Conservation (phyloP, 2,113 vertebrate species). For the Ancistrus triradiatus region DNA sequence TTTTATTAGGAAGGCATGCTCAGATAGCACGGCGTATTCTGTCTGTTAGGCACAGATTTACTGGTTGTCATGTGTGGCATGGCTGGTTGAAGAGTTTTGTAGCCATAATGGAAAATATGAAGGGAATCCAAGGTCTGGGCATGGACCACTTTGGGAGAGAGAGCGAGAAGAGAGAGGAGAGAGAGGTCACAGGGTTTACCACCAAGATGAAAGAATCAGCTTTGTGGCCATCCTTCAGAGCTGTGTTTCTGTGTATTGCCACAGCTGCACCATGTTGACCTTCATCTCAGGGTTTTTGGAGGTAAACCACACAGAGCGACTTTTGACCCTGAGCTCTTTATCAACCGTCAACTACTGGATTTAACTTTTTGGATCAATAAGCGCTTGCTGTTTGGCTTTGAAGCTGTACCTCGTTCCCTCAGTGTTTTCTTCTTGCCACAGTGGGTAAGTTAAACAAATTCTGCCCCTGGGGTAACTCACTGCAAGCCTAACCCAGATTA, state of each 20-base stretch:
- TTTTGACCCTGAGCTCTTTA: conserved; percentile 60
- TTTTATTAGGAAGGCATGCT: not conserved
- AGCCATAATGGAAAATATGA: not conserved
- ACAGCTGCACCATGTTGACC: conserved; percentile 67
- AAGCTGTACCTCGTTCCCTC: conserved; percentile 25
- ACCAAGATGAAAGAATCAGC: conserved; percentile 55
- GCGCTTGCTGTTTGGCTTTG: conserved; percentile 42
- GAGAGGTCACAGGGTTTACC: conserved; percentile 49
- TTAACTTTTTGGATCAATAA: conserved; percentile 57
- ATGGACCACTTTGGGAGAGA: no score
- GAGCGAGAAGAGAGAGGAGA: no score
- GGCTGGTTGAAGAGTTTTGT: not conserved
- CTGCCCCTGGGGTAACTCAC: no score
- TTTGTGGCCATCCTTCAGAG: conserved; percentile 60
- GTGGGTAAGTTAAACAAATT: not conserved
- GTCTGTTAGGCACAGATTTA: not conserved
- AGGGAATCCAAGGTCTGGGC: not conserved
- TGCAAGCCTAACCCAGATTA: no score
- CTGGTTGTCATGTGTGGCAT: not conserved
- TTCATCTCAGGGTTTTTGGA: conserved; percentile 55
- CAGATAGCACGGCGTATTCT: not conserved
- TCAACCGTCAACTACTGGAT: conserved; percentile 63
- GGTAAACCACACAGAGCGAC: conserved; percentile 52
- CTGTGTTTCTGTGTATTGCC: conserved; percentile 64
- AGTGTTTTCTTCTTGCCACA: no score